A percentile compares a stretch with the other conserved stretches of the same genome.
Conservation (phyloP, 2,113 vertebrate genomes). For the Brachyhypopomus occidentalis region DNA sequence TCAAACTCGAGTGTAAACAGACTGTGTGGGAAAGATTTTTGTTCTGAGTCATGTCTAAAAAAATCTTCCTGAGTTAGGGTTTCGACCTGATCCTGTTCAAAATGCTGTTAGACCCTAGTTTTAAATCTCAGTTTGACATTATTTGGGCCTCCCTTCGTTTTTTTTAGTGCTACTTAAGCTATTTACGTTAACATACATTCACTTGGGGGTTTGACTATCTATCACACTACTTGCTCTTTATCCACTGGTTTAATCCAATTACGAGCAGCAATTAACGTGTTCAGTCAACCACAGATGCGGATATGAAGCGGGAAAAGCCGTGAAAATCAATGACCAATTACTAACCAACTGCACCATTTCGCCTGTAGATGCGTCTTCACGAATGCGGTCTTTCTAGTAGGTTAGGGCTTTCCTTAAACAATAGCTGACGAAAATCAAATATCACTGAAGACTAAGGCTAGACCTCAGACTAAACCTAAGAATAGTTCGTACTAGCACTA, state of each 20-base stretch:
- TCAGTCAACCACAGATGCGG: background rate
- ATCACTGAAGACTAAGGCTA: no score
- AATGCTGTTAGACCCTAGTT: no score
- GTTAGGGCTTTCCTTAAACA: background rate
- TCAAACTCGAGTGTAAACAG: no score
- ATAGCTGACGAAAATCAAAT: background rate
- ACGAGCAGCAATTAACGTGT: background rate
- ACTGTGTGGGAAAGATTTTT: no score
- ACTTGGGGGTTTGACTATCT: background rate
- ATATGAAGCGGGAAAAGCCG: background rate
- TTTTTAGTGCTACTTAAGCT: no score
- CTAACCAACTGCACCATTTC: background rate
- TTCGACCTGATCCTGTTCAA: no score
- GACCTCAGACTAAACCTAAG: no score
- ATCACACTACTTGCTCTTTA: background rate
- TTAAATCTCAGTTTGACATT: no score
- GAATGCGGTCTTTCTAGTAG: background rate
- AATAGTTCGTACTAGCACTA: no score
- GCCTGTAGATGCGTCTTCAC: background rate
- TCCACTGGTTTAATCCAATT: background rate
- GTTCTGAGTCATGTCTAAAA: no score
- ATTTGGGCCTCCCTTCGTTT: no score
- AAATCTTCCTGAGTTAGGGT: no score
- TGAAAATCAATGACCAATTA: constrained; percentile 1
- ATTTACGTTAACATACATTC: background rate